Base-by-base conservation (phyloP, 2,113 vertebrate genomes). In the Vulpes ferrilata region DNA sequence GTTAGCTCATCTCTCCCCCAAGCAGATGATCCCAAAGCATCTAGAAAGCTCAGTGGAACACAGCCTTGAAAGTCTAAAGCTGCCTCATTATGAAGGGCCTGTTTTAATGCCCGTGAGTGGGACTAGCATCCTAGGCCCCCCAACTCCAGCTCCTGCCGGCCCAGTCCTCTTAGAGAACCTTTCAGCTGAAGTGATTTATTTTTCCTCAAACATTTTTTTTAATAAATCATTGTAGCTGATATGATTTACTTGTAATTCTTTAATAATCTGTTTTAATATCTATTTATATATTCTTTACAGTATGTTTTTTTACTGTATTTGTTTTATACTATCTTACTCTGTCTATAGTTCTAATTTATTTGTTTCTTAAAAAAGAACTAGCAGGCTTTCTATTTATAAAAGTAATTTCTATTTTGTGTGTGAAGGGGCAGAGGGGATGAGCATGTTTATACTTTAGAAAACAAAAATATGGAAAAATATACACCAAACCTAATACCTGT, bases 311-410 rank as follows among this genome's bases (percentile, higher is more conserved):
- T 43, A 71, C 38, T 51, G 5, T 74, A 85, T 64, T 55, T 35
- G 16, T 93, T 76, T 96, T 78, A 92, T 79, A 69, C 38, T 79
- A 71, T 62, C 43, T 88, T 43, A 48, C 32, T 53, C 8, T 69
- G 38, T 88, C 38, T 67, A 16, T 55, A 76, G 51, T 35, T 69
- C 76, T 65, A 67, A 82, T 59, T 48, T 57, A 57, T 81, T 74
- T 67, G 32, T n/a, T 78, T 92, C 73, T 87, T 94, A 38, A 17
- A 86, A 91, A 87, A 17, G 79, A 84, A 64, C 20, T 48, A 69
- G 30, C 65, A 65, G 35, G 19, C 11, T 87, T 91, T 67, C 20
- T 84, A 67, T 88, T 71, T 65, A 57, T 89, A 43, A 95, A 87
- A 73, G 15, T 83, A 76, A 69, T 83, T 43, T 76, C 59, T 76